These are phyloP conservation scores for Buphagus erythrorhynchus DNA, from an alignment of 2,797 vertebrate species.

Conservation along the genomic window DNA sequence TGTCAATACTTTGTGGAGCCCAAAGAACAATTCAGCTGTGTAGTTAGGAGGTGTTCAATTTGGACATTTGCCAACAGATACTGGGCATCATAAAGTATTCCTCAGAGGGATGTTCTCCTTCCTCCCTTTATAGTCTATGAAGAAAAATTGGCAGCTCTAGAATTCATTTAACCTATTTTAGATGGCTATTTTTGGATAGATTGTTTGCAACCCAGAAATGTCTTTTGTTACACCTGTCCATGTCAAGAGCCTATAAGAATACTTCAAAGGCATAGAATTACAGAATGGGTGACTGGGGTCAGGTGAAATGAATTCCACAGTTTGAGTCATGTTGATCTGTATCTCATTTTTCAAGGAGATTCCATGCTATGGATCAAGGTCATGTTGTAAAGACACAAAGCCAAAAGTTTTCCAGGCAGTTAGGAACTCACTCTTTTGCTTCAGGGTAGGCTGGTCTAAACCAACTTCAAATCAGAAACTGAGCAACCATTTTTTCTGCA, in stretches of 20 bases:
- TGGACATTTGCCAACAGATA: neutral
- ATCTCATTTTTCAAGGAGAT: neutral
- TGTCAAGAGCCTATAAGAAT: neutral
- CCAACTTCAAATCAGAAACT: neutral
- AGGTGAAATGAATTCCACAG: neutral
- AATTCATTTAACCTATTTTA: slow-evolving; percentile 16
- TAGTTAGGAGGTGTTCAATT: neutral
- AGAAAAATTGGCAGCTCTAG: neutral
- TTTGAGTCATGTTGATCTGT: neutral
- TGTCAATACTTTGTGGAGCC: neutral
- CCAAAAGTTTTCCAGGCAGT: neutral
- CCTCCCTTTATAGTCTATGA: neutral
- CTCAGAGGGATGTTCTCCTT: neutral
- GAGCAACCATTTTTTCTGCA: neutral
- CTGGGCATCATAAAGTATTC: neutral
- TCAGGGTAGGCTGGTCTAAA: neutral
- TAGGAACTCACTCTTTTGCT: neutral
- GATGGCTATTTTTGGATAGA: neutral
- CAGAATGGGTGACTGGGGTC: neutral
- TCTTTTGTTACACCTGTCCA: neutral
- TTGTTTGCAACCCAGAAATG: slow-evolving; percentile 11
- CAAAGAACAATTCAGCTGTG: neutral
- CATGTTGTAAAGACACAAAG: neutral
- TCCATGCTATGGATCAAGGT: neutral
- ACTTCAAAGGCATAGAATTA: neutral